A percentile compares a stretch with the other conserved stretches of the same genome.
phyloP scores from a whole-genome alignment of 2,888 invertebrate genomes.

The Ochropacha duplaris region DNA sequence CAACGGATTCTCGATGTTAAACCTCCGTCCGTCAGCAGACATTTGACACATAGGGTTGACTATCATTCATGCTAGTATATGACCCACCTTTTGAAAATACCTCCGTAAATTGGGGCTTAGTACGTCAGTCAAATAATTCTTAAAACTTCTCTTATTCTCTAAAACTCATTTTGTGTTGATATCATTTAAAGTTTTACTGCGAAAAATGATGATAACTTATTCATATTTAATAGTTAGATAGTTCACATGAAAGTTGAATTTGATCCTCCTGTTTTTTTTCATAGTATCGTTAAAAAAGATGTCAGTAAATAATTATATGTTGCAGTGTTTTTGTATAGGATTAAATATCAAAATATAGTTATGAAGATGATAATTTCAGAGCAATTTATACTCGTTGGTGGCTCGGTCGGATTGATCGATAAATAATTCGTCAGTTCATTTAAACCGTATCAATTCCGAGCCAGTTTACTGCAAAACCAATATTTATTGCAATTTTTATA shows the following conservation, averaged over 20 bases:
- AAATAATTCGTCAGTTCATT: conserved; percentile 48
- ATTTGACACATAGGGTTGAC: conserved; percentile 32
- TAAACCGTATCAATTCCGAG: conserved; percentile 52
- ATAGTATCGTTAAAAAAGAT: not conserved
- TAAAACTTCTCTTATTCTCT: too few relatives aligned
- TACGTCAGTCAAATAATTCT: not conserved
- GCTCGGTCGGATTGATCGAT: conserved; percentile 32
- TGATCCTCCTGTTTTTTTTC: not conserved
- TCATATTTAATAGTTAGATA: not conserved
- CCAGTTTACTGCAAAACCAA: conserved; percentile 41
- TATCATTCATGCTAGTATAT: conserved; percentile 37
- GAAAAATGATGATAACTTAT: not conserved
- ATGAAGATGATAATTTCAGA: not conserved
- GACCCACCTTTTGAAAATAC: conserved; percentile 23
- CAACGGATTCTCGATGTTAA: conserved; percentile 29
- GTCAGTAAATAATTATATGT: not conserved
- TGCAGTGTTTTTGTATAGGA: too few relatives aligned
- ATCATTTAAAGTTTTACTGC: not conserved
- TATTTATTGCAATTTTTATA: conserved; percentile 53
- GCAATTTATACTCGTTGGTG: conserved; percentile 7
- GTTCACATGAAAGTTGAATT: not conserved
- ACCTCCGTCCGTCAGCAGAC: conserved; percentile 26
- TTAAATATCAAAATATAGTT: not conserved
- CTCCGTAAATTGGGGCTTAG: conserved; percentile 5
- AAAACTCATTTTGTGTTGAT: not conserved